These are phyloP conservation scores for Gallinago stenura DNA, from an alignment of 2,797 vertebrate genomes.

Conservation along the genomic window DNA sequence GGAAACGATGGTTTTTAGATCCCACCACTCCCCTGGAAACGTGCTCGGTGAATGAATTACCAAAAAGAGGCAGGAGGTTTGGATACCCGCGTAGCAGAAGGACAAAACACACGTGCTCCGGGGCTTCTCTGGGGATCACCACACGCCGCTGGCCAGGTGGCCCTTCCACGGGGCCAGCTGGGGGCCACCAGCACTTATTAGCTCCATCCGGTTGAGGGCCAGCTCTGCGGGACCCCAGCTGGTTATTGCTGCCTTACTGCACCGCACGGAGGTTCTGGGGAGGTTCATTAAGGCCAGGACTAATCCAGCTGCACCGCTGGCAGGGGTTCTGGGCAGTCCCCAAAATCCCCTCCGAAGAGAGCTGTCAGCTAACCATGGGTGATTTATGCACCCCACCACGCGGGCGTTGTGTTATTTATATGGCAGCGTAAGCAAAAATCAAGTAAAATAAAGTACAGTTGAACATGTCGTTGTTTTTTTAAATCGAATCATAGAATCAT, in stretches of 20 bases:
- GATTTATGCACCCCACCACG: background rate
- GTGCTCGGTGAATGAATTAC: background rate
- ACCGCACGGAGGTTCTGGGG: background rate
- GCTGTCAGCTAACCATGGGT: background rate
- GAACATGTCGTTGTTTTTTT: background rate
- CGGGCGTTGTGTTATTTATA: background rate
- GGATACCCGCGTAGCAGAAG: background rate
- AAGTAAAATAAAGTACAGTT: background rate
- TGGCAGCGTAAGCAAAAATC: background rate
- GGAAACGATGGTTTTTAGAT: background rate
- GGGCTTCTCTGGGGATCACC: background rate
- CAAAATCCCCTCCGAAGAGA: background rate
- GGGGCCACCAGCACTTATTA: background rate
- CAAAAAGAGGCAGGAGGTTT: background rate
- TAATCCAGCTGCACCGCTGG: constrained; percentile 11
- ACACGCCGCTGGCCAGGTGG: background rate
- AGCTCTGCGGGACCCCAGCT: background rate
- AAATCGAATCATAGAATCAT: background rate
- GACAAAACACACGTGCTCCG: background rate
- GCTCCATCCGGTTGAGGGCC: background rate
- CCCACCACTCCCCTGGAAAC: background rate
- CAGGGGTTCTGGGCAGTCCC: background rate
- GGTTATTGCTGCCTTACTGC: background rate
- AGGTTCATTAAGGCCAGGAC: background rate
- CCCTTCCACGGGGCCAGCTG: background rate